Evolutionary conservation across 2,888 invertebrate genomes (phyloP).

Genomic region (Watsonalla binaria): DNA sequence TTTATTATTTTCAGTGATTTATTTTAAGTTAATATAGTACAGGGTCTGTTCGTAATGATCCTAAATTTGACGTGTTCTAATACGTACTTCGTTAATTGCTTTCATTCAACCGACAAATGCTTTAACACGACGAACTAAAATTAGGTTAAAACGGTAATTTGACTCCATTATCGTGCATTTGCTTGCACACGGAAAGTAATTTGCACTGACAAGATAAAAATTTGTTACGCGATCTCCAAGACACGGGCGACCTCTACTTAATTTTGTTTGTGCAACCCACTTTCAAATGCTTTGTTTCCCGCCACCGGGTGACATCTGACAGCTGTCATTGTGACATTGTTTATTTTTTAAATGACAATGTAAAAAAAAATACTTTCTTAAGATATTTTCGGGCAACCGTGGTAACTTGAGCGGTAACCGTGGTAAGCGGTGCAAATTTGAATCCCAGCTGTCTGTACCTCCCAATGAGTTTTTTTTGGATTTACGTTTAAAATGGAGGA

Average conservation of each 20-base stretch:
- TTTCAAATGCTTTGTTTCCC: conserved; percentile 54
- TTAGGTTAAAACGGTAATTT: conserved; percentile 8
- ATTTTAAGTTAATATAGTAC: too few relatives aligned
- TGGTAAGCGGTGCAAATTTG: too few relatives aligned
- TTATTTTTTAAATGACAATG: conserved; percentile 28
- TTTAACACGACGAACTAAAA: neutral
- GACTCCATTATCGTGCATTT: neutral
- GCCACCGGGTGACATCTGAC: conserved; percentile 38
- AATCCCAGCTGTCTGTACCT: too few relatives aligned
- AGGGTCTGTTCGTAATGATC: too few relatives aligned
- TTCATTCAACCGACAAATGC: neutral
- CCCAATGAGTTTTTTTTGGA: too few relatives aligned
- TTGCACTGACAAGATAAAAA: conserved; percentile 11
- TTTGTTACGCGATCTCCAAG: conserved; percentile 18
- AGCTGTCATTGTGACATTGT: conserved; percentile 43
- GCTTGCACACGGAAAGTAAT: conserved; percentile 8
- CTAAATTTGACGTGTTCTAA: too few relatives aligned
- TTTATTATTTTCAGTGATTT: too few relatives aligned
- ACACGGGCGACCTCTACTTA: conserved; percentile 11
- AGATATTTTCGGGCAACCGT: too few relatives aligned
- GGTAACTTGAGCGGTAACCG: too few relatives aligned
- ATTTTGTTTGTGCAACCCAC: conserved; percentile 46
- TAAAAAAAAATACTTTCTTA: too few relatives aligned
- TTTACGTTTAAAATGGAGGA: too few relatives aligned
- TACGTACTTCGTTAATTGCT: neutral